A percentile compares a stretch with the other conserved stretches of the same genome.
Evolutionary conservation across 2,113 vertebrate species (phyloP).

Genomic region (Dryoscopus gambensis): DNA sequence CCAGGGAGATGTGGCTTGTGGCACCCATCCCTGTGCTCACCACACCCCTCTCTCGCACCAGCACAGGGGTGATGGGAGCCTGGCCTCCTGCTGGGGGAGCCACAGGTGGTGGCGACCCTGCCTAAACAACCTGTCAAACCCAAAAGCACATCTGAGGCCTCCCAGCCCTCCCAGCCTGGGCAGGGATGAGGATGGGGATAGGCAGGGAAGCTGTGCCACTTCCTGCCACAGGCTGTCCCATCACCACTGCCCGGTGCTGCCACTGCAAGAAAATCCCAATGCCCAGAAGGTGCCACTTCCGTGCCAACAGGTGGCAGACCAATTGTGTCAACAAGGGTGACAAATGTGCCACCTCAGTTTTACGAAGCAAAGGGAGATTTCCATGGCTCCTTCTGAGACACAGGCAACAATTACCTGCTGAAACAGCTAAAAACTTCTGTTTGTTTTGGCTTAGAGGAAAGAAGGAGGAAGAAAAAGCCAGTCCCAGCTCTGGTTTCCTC

Average conservation of each 20-base stretch:
- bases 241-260: background rate
- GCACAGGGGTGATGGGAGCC: accelerated
- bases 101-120: background rate
- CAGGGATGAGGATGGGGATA: background rate
- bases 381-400: background rate
- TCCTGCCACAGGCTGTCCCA: background rate
- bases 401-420: background rate
- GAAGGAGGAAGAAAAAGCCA: background rate
- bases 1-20: background rate
- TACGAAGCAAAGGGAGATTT: background rate
- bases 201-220: background rate
- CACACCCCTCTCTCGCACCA: background rate
- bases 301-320: accelerated
- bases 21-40: too few relatives aligned
- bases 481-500: background rate
- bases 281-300: background rate
- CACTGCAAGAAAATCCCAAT: background rate
- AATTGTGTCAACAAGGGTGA: accelerated
- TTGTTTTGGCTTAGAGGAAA: background rate
- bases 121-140: background rate
- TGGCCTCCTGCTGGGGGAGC: background rate
- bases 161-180: background rate
- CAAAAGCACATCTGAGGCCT: background rate
- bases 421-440: background rate
- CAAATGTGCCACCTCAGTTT: background rate